Conservation (phyloP, 1,140 invertebrate species). For the Gonioctena quinquepunctata region DNA sequence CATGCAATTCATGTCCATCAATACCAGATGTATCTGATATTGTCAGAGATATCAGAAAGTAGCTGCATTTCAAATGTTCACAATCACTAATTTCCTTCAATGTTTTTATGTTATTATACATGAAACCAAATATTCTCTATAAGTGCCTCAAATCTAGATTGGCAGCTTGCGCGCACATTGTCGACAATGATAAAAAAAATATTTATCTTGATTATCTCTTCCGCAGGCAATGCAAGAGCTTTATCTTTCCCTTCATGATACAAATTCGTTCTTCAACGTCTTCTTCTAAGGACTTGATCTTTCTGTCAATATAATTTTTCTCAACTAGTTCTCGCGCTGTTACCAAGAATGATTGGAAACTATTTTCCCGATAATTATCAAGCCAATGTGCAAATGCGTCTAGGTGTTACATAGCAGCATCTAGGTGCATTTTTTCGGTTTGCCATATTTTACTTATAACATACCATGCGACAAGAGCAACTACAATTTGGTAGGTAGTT, state of each 20-base stretch:
- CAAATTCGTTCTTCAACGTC: slow-evolving; percentile 1
- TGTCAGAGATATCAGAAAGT: slow-evolving; percentile 22
- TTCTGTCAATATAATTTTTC: too few species aligned
- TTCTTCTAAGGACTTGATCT: not conserved
- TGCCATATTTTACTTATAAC: slow-evolving; percentile 20
- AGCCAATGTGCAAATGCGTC: not conserved
- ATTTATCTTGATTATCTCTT: not conserved
- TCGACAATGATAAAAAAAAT: slow-evolving; percentile 4
- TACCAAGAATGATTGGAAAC: slow-evolving; percentile 6
- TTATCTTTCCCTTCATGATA: not conserved
- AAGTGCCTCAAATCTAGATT: slow-evolving; percentile 21
- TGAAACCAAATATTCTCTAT: slow-evolving; percentile 25
- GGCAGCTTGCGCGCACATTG: slow-evolving; percentile 18
- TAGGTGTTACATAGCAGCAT: slow-evolving; percentile 11
- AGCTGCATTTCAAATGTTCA: slow-evolving; percentile 13
- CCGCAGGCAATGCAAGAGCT: not conserved
- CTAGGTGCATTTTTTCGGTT: slow-evolving; percentile 6
- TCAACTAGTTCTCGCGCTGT: slow-evolving; percentile 2
- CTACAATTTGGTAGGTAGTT: slow-evolving; percentile 19
- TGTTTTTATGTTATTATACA: slow-evolving; percentile 22
- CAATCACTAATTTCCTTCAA: slow-evolving; percentile 24
- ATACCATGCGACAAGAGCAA: slow-evolving; percentile 17
- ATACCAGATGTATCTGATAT: slow-evolving; percentile 25
- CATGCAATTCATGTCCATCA: slow-evolving; percentile 14
- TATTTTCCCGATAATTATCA: not conserved